phyloP scores from a whole-genome alignment of 2,113 vertebrate species.

The Myotis lucifugus region DNA sequence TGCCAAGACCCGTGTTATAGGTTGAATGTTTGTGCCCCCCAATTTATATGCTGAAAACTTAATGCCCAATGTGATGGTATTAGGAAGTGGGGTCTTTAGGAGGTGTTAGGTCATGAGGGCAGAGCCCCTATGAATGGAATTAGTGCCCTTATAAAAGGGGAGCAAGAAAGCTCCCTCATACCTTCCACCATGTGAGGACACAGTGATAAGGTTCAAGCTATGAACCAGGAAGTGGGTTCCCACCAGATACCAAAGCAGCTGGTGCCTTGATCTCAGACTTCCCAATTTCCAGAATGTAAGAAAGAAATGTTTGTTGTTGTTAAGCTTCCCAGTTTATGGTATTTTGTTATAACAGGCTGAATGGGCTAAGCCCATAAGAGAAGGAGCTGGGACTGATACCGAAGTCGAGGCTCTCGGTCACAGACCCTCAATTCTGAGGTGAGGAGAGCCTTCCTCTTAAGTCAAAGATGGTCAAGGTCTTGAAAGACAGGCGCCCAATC shows the following conservation, averaged over 20 bases:
- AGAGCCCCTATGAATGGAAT: not conserved
- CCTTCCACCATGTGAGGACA: not conserved
- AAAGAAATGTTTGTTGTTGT: not conserved
- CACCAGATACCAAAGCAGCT: not conserved
- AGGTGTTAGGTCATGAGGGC: not conserved
- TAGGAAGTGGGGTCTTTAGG: not conserved
- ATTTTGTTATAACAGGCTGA: not conserved
- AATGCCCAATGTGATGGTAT: not conserved
- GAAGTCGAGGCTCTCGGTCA: not conserved
- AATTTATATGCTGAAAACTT: not conserved
- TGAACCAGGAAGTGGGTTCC: not conserved
- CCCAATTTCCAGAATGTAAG: not conserved
- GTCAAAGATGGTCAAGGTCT: not conserved
- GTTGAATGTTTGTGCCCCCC: not conserved
- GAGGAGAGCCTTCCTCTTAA: not conserved
- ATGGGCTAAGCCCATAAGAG: not conserved
- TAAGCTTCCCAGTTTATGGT: not conserved
- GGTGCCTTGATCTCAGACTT: not conserved
- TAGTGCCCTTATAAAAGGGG: not conserved
- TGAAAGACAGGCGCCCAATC: not conserved
- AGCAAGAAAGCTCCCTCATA: not conserved
- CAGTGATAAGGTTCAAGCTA: not conserved
- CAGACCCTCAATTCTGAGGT: not conserved
- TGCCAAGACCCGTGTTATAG: not conserved
- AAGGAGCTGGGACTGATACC: not conserved